Percentiles rank a stretch among this genome's conserved stretches.
phyloP scores from a whole-genome alignment of 2,113 vertebrate genomes.

The Pandion haliaetus region DNA sequence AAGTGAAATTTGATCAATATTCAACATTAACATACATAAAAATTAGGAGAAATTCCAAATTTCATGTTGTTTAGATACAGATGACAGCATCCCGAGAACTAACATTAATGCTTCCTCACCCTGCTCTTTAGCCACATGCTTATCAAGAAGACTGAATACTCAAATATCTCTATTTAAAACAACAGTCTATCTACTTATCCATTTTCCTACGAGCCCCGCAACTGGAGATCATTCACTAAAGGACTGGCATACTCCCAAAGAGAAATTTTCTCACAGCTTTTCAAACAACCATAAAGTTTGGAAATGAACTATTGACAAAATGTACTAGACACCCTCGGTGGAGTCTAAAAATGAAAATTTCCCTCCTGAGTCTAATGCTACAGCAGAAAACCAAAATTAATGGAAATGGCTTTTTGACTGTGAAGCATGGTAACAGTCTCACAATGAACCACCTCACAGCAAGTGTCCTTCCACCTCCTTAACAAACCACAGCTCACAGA shows the following conservation, averaged over 20 bases:
- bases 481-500: accelerated
- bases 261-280: not conserved
- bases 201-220: not conserved
- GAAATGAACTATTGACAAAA: not conserved
- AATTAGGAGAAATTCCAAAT: not conserved
- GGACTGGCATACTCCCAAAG: not conserved
- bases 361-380: accelerated
- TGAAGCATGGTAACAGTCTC: accelerated
- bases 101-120: not conserved
- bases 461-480: not conserved
- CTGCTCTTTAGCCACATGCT: not conserved
- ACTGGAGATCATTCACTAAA: not conserved
- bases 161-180: not conserved
- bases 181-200: not conserved
- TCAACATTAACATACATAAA: not conserved
- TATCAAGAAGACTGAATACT: not conserved
- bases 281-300: not conserved
- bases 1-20: not conserved
- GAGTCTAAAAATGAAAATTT: not conserved
- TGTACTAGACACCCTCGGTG: accelerated
- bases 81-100: not conserved
- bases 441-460: accelerated
- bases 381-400: not conserved
- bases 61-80: not conserved
- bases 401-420: not conserved